Conservation (phyloP, 1,140 invertebrate species). For the Drosophila hydei region DNA sequence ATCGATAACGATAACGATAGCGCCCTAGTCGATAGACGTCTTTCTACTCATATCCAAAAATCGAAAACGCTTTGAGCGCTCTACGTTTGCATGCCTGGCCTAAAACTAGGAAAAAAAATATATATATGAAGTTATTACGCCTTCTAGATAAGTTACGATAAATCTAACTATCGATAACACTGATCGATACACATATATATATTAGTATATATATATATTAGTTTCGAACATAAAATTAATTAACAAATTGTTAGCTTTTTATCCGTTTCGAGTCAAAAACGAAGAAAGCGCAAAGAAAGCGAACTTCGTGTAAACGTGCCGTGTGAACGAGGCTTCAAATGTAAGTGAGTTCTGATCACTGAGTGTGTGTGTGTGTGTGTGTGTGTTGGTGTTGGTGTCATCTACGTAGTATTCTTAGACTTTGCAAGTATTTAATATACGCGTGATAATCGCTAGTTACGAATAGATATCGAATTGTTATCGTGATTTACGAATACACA, state of each 20-base stretch:
- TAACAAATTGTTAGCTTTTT: constrained; percentile 71
- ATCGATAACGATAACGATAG: constrained; percentile 35
- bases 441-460: constrained; percentile 36
- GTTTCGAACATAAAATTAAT: constrained; percentile 76
- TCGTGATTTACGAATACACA: constrained; percentile 26
- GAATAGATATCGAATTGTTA: constrained; percentile 21
- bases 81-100: constrained; percentile 64
- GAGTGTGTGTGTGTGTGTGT: constrained; percentile 22
- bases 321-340: constrained; percentile 19
- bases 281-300: constrained; percentile 9
- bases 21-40: constrained; percentile 8
- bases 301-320: constrained; percentile 23
- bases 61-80: constrained; percentile 75
- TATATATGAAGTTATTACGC: constrained; percentile 17
- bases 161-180: constrained; percentile 14
- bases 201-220: constrained; percentile 37
- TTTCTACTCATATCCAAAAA: constrained; percentile 39
- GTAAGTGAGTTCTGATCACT: constrained; percentile 3
- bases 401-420: constrained; percentile 52
- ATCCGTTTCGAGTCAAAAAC: constrained; percentile 34
- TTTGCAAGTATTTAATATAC: constrained; percentile 61
- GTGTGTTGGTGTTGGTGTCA: constrained; percentile 34
- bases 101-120: constrained; percentile 69
- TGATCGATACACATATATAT: constrained; percentile 38
- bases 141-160: constrained; percentile 17